These are phyloP conservation scores for Telmatochromis sp. DNA, from an alignment of 2,113 vertebrate species.

Conservation along the genomic window DNA sequence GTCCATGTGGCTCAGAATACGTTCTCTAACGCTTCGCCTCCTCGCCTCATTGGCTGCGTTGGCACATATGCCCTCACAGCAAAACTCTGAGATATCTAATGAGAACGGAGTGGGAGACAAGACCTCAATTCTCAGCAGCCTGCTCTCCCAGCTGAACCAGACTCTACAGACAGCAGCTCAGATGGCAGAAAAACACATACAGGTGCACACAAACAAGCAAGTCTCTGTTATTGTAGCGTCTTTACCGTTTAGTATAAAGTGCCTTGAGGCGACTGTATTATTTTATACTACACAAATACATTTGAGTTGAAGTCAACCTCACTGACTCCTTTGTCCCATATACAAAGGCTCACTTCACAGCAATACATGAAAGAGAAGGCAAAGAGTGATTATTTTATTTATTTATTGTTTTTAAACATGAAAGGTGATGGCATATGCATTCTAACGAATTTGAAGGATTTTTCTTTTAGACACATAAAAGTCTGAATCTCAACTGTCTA, in stretches of 20 bases:
- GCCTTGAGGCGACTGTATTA: background rate
- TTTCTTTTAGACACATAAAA: background rate
- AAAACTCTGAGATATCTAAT: slow-evolving; percentile 80
- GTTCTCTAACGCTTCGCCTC: slow-evolving; percentile 86
- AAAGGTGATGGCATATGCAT: background rate
- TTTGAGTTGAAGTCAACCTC: background rate
- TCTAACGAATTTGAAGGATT: background rate
- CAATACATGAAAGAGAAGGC: background rate
- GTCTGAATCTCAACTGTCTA: background rate
- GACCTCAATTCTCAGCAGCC: slow-evolving; percentile 69
- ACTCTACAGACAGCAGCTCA: slow-evolving; percentile 76
- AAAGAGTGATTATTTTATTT: background rate
- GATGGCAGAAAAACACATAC: slow-evolving; percentile 76
- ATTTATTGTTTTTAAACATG: background rate
- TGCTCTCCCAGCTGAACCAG: slow-evolving; percentile 81
- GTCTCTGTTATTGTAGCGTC: background rate
- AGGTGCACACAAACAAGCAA: slow-evolving; percentile 64
- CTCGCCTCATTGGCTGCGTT: slow-evolving; percentile 76
- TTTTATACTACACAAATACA: background rate
- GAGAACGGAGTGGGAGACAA: slow-evolving; percentile 87
- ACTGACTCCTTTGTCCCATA: background rate
- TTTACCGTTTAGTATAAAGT: background rate
- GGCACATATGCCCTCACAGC: slow-evolving; percentile 72
- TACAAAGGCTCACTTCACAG: background rate
- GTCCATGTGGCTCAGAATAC: slow-evolving; percentile 83